Evolutionary conservation across 1,140 invertebrate genomes (phyloP), one percentile per base, ranked within the genome.

Genomic region (Coelopa frigida): DNA sequence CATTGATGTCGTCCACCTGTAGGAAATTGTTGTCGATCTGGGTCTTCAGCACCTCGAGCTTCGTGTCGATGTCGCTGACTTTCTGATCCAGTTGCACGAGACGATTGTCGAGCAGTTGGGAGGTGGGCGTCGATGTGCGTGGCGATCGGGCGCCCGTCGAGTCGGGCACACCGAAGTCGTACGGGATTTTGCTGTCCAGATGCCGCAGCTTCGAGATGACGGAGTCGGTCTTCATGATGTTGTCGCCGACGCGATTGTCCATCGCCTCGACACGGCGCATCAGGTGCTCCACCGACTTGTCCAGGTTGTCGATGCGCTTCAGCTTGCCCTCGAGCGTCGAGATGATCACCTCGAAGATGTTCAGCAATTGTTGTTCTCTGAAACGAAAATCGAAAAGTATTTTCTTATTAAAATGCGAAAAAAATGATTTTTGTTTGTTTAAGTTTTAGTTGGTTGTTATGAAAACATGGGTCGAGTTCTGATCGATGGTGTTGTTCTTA

Each of bases 341-440:
- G 17, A 91, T 84, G 51, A 90, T 85, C 8, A 87, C 84, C 69
- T 91, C 88, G 70, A 91, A 89, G 23, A 92, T 83, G 57, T 87
- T 85, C 68, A 89, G 87, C 29, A 91, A 77, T 65, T 89, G 88
- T 64, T 89, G 85, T 65, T 91, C 87, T 69, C 87, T 91, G 81
- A 36, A 83, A 84, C 61, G 57, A 54, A 27, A 43, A 31, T 22
- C 23, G 3, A 20, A 26, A 37, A 38, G 15, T 44, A 31, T 18
- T 7, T 33, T 44, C 24, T 23, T 14, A 3, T 41, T 29, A 14
- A 18, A 27, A n/a, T 15, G 5, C 10, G 17, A 41, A 27, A 44
- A 24, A 44, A 44, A 31, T 14, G 22, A 20, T 31, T 3, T 27
- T 42, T 42, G 5, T 42, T 26, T 23, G 21, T 41, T 24, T 23